phyloP scores from a whole-genome alignment of 2,888 invertebrate genomes.

The Deilephila porcellus region DNA sequence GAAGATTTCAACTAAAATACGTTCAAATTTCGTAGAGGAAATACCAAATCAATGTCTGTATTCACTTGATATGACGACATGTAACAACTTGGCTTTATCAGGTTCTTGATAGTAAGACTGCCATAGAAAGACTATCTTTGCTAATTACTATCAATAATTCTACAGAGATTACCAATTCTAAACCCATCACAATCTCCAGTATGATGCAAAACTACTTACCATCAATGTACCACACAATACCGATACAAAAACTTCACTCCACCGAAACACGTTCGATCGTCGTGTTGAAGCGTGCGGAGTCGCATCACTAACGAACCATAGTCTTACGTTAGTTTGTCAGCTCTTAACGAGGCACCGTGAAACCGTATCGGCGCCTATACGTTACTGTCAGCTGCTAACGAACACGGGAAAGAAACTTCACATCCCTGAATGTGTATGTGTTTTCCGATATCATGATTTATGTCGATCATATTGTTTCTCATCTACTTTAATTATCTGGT shows the following conservation, averaged over 20 bases:
- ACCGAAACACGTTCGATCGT: conserved; percentile 33
- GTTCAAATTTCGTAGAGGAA: too few relatives aligned
- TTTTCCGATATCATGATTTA: conserved; percentile 14
- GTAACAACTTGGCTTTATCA: too few relatives aligned
- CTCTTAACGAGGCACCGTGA: conserved; percentile 56
- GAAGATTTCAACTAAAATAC: too few relatives aligned
- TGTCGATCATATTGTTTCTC: neutral
- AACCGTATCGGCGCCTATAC: conserved; percentile 39
- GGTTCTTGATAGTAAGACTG: too few relatives aligned
- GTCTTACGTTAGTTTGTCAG: conserved; percentile 59
- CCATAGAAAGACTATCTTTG: too few relatives aligned
- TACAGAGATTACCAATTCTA: too few relatives aligned
- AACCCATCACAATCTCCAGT: too few relatives aligned
- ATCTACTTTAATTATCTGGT: neutral
- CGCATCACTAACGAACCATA: conserved; percentile 71
- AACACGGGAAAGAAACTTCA: conserved; percentile 32
- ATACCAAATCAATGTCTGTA: too few relatives aligned
- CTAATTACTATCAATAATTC: too few relatives aligned
- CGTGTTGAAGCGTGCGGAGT: conserved; percentile 45
- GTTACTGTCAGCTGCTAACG: conserved; percentile 42
- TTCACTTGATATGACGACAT: too few relatives aligned
- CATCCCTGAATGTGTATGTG: neutral
- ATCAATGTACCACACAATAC: conserved; percentile 23
- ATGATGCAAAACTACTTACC: neutral
- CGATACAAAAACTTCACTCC: neutral